Evolutionary conservation across 2,113 vertebrate genomes (phyloP), one percentile per base, ranked within the genome.

Genomic region (Leptodactylus fuscus): DNA sequence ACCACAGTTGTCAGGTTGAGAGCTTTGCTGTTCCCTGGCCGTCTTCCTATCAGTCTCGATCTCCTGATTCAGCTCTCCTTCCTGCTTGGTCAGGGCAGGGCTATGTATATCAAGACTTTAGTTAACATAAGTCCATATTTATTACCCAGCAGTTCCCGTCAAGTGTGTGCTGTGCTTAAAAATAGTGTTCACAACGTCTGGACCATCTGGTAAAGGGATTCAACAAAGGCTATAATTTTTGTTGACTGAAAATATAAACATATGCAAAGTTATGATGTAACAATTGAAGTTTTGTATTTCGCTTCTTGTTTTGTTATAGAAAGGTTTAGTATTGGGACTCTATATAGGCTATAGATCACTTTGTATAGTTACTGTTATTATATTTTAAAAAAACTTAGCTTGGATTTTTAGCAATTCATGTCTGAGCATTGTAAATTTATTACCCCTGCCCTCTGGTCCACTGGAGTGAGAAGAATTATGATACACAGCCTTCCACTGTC

Each of bases 71-170:
- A 13, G 46, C 46, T 15, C 13, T 13, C 46, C 60, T 32, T 65
- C 11, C 29, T 65, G 27, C 29, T 7, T 65, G 29, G 27, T 65
- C 27, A 65, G 27, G 60, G 60, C 29, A 65, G 15, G 4, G 13
- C 29, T 16, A 32, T 65, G 60, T 65, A 65, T 29, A 65, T 65
- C 15, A 60, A 27, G 55, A 9, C 22, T 60, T 60, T 60, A 0
- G n/a, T 60, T 60, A 60, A 60, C 53, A 55, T 5, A 55, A 55
- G 53, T 55, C 53, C 55, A 24, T 60, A 60, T 60, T 60, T 60
- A 24, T 60, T 24, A 24, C 55, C 55, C 55, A 60, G 55, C 55
- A 60, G n/a, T 65, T 32, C 29, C 60, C 60, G 18, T 65, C 60
- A 65, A 65, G 60, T 3, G 2, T 65, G 60, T 65, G 24, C 60